These are phyloP conservation scores for Diplolepis rosae DNA, from an alignment of 2,888 invertebrate genomes.

Conservation along the genomic window DNA sequence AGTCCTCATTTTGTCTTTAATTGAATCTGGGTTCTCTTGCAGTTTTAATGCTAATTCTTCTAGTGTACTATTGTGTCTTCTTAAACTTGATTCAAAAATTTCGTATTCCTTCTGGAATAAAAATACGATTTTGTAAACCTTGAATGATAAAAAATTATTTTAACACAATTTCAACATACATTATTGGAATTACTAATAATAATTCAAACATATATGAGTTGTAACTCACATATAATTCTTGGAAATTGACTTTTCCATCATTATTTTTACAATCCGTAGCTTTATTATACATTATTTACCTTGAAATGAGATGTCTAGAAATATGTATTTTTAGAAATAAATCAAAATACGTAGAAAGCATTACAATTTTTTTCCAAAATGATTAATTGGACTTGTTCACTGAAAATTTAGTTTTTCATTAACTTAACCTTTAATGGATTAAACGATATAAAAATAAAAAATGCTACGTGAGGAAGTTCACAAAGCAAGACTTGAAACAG, in stretches of 20 bases:
- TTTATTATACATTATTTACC: conserved; percentile 2
- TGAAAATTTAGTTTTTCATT: background rate
- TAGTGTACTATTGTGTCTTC: background rate
- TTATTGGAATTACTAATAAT: background rate
- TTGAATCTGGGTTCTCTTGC: background rate
- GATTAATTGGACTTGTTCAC: background rate
- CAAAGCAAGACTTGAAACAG: background rate
- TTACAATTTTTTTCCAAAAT: background rate
- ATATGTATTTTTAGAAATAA: background rate
- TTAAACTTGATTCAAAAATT: background rate
- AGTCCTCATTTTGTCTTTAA: background rate
- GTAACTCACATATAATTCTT: conserved; percentile 4
- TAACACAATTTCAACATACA: background rate
- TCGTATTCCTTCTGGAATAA: background rate
- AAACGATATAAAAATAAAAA: background rate
- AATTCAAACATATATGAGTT: background rate
- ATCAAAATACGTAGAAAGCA: background rate
- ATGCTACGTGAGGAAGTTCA: background rate
- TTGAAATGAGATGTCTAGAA: background rate
- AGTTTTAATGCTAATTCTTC: background rate
- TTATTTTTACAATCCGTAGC: background rate
- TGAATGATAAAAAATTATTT: background rate
- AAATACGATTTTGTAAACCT: background rate
- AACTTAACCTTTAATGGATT: background rate
- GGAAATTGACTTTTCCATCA: background rate